Evolutionary conservation across 2,888 invertebrate genomes (phyloP).

Genomic region (Microplitis manilae): DNA sequence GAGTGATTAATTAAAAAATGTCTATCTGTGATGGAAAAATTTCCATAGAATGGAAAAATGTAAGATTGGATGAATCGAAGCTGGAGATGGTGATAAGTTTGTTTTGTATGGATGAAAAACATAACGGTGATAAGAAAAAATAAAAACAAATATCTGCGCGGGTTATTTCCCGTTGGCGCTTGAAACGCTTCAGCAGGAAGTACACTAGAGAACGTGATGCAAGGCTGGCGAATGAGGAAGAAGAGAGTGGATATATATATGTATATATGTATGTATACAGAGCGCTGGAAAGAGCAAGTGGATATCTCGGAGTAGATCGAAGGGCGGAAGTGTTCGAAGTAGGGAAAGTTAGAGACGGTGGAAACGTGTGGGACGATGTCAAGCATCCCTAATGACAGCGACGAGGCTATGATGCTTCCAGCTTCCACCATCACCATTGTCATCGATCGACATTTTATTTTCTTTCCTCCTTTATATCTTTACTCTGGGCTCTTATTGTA

Average conservation of each 20-base stretch:
- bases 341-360: conserved; percentile 20
- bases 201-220: conserved; percentile 43
- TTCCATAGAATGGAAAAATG: not conserved
- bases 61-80: not conserved
- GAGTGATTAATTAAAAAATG: conserved; percentile 67
- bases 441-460: not conserved
- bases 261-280: conserved; percentile 11
- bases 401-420: not conserved
- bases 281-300: conserved; percentile 21
- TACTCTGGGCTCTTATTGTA: not conserved
- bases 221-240: conserved; percentile 4
- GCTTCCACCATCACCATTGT: conserved; percentile 5
- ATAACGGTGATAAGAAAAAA: not conserved
- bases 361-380: conserved; percentile 18
- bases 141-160: conserved; percentile 54
- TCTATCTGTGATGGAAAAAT: not conserved
- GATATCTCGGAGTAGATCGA: conserved; percentile 25
- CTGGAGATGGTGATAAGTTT: not conserved
- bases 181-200: conserved; percentile 46
- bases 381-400: conserved; percentile 15
- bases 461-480: not conserved
- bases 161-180: conserved; percentile 46
- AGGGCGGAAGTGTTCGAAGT: conserved; percentile 27
- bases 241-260: conserved; percentile 17
- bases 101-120: not conserved